Evolutionary conservation across 1,140 invertebrate species (phyloP), one percentile per base, ranked within the genome.

Genomic region (Drosophila pruinosa): DNA sequence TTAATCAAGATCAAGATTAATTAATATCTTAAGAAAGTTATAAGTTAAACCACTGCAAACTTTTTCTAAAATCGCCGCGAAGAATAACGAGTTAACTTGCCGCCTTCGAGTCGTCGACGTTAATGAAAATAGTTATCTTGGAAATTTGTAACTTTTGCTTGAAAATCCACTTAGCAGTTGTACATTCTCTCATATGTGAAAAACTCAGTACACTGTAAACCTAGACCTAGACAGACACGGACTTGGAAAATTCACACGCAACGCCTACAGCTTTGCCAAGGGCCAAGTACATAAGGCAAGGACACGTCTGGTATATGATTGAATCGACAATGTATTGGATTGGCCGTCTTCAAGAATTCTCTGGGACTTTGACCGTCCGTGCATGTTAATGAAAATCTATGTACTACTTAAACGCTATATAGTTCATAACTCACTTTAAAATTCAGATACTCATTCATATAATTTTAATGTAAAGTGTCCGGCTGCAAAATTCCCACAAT

Each of bases 371-470:
- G 21, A 57, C 57, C 41, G 39, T 41, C 12, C 19, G 19, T 61
- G 64, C 71, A 63, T 83, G 79, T 53, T 69, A 78, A 83, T 83
- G 72, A 83, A 83, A 82, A 69, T 72, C 73, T 65, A 77, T 59
- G 17, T 56, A 14, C 43, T 59, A 41, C n/a, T 31, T 26, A 28
- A 15, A n/a, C n/a, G 50, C 54, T 61, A 43, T 57, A 52, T 62
- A 71, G 48, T 52, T 43, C 52, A 12, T 12, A 15, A 21, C 8
- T 56, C 21, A 47, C 59, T 81, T 63, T 61, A 34, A 74, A 77
- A 74, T 81, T 81, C 73, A 65, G 41, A 31, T 81, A 63, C 79
- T 61, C 15, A 68, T 69, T 38, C 38, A 53, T 53, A 57, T 63
- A 45, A 64, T 54, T 64, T 54, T 56, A 70, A 64, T 80, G 69